phyloP scores from a whole-genome alignment of 2,113 vertebrate genomes.

The Papio anubis region DNA sequence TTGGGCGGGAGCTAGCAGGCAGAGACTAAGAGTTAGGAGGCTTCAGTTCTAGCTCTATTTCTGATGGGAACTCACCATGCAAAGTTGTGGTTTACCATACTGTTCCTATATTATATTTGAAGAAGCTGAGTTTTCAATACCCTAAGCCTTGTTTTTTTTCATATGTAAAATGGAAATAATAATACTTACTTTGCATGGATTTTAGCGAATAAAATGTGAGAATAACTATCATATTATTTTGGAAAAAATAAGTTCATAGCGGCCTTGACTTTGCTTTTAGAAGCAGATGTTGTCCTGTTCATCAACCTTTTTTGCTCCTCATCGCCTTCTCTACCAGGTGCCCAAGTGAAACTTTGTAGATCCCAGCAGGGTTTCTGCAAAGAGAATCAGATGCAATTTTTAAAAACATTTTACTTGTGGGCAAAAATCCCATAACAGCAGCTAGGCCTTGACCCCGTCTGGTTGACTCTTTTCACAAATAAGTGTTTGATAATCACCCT shows the following conservation, averaged over 20 bases:
- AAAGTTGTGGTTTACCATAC: not conserved
- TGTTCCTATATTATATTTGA: not conserved
- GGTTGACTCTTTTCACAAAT: slow-evolving; percentile 64
- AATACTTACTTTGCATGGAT: not conserved
- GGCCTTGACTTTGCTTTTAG: not conserved
- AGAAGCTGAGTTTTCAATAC: not conserved
- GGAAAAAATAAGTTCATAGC: not conserved
- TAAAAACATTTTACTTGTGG: not conserved
- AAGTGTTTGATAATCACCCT: slow-evolving; percentile 66
- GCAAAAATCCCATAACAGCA: slow-evolving; percentile 35
- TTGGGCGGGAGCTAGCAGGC: too few species aligned
- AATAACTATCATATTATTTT: slow-evolving; percentile 23
- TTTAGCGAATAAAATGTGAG: not conserved
- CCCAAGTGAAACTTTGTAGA: not conserved
- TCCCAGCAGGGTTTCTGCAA: not conserved
- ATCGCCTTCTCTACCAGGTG: not conserved
- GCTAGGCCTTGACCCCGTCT: not conserved
- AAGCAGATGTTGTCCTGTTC: not conserved
- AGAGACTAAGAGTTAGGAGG: not conserved
- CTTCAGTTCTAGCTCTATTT: not conserved
- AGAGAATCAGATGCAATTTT: slow-evolving; percentile 16
- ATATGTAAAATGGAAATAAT: not conserved
- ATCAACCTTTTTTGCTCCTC: not conserved
- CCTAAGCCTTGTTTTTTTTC: not conserved
- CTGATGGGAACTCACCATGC: not conserved